phyloP scores from a whole-genome alignment of 2,888 invertebrate species.

The Carcina quercana region DNA sequence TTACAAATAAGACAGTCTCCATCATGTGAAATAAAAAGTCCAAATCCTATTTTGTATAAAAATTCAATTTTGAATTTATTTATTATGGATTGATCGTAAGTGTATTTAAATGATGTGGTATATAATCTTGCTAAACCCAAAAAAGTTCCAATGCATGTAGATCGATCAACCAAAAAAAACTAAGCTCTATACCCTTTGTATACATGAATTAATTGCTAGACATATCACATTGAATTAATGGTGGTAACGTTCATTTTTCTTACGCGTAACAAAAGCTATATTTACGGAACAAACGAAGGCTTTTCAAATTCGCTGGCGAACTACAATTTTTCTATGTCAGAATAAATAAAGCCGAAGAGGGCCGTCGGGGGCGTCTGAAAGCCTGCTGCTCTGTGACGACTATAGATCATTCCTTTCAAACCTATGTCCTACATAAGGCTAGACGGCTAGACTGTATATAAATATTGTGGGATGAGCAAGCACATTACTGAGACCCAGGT shows the following conservation, averaged over 20 bases:
- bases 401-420: conserved; percentile 35
- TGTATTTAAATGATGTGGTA: no score
- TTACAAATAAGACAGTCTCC: no score
- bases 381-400: conserved; percentile 18
- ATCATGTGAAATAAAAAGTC: no score
- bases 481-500: no score
- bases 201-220: conserved; percentile 1
- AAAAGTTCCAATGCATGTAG: no score
- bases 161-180: no score
- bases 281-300: conserved; percentile 17
- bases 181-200: background rate
- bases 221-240: conserved; percentile 3
- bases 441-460: conserved; percentile 33
- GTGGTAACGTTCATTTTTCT: conserved; percentile 3
- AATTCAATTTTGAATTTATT: no score
- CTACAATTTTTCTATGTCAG: conserved; percentile 11
- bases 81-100: no score
- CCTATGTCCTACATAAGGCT: conserved; percentile 17
- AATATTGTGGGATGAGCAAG: no score
- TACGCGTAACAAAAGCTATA: conserved; percentile 4
- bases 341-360: conserved; percentile 19
- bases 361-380: conserved; percentile 33
- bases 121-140: no score
- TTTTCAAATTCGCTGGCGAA: conserved; percentile 18
- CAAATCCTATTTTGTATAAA: no score